Conservation (phyloP, 2,888 invertebrate species). For the Chromoteleia sp. region DNA sequence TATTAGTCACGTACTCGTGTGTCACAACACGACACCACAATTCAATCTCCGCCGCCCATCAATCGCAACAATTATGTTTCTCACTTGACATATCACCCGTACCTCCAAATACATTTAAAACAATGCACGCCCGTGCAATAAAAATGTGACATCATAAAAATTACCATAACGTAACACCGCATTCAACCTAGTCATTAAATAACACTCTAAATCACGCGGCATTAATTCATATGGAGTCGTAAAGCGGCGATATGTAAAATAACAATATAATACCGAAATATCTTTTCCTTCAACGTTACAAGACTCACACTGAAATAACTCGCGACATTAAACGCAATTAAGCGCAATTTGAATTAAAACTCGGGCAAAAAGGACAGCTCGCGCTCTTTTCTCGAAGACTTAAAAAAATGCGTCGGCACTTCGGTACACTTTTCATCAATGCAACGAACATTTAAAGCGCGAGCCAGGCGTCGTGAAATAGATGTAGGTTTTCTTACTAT, state of each 20-base stretch:
- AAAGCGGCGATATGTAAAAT: constrained; percentile 61
- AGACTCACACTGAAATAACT: neutral
- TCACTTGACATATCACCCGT: constrained; percentile 31
- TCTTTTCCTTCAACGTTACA: constrained; percentile 2
- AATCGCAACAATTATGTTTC: constrained; percentile 44
- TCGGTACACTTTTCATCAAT: constrained; percentile 26
- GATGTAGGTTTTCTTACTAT: constrained; percentile 34
- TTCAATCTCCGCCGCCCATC: constrained; percentile 23
- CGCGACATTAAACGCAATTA: constrained; percentile 13
- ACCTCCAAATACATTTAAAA: constrained; percentile 46
- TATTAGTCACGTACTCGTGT: constrained; percentile 11
- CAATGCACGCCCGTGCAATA: constrained; percentile 38
- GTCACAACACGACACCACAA: constrained; percentile 10
- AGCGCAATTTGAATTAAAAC: constrained; percentile 8
- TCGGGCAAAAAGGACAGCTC: constrained; percentile 5
- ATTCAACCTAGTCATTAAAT: constrained; percentile 57
- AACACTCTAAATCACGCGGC: constrained; percentile 52
- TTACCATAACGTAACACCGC: constrained; percentile 62
- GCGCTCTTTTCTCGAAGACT: too few species aligned
- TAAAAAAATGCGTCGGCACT: too few species aligned
- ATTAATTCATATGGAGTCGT: constrained; percentile 54
- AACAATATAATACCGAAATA: constrained; percentile 48
- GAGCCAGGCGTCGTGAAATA: constrained; percentile 9
- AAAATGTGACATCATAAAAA: constrained; percentile 61
- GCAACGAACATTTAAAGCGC: constrained; percentile 27